phyloP scores from a whole-genome alignment of 2,113 vertebrate genomes.

The Gorilla gorilla region DNA sequence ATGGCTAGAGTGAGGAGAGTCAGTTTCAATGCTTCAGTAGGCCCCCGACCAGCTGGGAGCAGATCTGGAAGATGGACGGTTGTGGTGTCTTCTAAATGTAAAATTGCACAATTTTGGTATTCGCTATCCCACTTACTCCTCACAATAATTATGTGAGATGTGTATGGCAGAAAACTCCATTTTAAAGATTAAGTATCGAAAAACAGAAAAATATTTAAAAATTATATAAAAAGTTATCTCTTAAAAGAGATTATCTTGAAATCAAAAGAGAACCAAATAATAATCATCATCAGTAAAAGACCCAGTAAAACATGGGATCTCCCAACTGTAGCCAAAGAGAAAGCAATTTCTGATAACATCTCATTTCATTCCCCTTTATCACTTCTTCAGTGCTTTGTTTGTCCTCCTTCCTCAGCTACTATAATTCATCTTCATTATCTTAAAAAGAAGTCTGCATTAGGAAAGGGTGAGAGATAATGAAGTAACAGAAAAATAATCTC shows the following conservation, averaged over 20 bases:
- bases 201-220: not conserved
- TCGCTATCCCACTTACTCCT: not conserved
- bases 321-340: not conserved
- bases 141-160: not conserved
- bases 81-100: not conserved
- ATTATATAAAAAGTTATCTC: not conserved
- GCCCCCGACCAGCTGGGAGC: not conserved
- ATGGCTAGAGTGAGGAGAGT: not conserved
- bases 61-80: not conserved
- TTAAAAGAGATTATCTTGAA: not conserved
- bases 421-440: not conserved
- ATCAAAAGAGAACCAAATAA: not conserved
- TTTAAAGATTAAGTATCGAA: not conserved
- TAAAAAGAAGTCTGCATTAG: not conserved
- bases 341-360: not conserved
- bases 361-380: not conserved
- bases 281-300: not conserved
- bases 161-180: not conserved
- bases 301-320: not conserved
- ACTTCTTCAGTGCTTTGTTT: not conserved
- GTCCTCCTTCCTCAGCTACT: not conserved
- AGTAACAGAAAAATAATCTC: not conserved
- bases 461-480: not conserved
- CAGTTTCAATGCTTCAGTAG: not conserved
- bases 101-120: not conserved